These are phyloP conservation scores for Plagiodera versicolora DNA, from an alignment of 2,888 invertebrate genomes.

Conservation along the genomic window DNA sequence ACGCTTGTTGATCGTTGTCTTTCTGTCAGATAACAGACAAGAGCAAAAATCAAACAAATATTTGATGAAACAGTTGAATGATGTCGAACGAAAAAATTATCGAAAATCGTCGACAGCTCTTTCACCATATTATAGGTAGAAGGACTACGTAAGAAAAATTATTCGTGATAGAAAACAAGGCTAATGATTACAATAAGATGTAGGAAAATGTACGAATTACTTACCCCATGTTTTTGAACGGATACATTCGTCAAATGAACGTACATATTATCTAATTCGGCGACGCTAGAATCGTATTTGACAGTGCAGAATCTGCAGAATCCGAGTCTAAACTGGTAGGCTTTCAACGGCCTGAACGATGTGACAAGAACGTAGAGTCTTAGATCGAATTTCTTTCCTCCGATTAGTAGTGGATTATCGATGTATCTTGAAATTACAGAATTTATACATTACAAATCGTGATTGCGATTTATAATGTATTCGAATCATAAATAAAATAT, in stretches of 20 bases:
- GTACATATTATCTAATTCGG: slow-evolving; percentile 88
- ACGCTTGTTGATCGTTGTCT: too few relatives aligned
- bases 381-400: slow-evolving; percentile 95
- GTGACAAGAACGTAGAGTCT: slow-evolving; percentile 90
- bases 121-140: too few relatives aligned
- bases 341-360: slow-evolving; percentile 90
- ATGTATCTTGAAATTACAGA: slow-evolving; percentile 59
- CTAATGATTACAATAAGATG: not conserved
- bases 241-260: slow-evolving; percentile 96
- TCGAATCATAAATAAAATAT: too few relatives aligned
- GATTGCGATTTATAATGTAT: not conserved
- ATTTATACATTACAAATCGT: not conserved
- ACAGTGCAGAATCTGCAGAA: slow-evolving; percentile 97
- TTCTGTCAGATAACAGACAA: too few relatives aligned
- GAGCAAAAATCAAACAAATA: too few relatives aligned
- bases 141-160: too few relatives aligned
- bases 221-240: slow-evolving; percentile 93
- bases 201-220: not conserved
- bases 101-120: too few relatives aligned
- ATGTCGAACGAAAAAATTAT: too few relatives aligned
- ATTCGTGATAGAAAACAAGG: too few relatives aligned
- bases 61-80: too few relatives aligned
- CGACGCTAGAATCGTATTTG: slow-evolving; percentile 88
- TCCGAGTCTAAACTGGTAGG: slow-evolving; percentile 88
- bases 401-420: slow-evolving; percentile 91